Percentiles rank a stretch among this genome's conserved stretches.
Evolutionary conservation across 23 tunicate species (phyloP).

Genomic region (Clavelina lepadiformis): DNA sequence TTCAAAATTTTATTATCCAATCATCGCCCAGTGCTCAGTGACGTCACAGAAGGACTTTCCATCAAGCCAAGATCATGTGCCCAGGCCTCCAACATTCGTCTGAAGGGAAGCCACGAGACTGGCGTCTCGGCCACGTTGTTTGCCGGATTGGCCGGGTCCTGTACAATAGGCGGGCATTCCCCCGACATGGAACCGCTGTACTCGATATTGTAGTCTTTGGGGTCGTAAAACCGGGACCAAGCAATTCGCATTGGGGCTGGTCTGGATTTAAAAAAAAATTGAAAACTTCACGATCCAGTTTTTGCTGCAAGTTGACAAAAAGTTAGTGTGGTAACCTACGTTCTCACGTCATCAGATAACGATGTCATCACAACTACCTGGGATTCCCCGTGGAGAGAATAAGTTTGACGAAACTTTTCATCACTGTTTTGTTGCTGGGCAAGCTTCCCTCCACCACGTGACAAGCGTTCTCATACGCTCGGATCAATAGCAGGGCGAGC

Average conservation of each 20-base stretch:
- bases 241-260: conserved; percentile 59
- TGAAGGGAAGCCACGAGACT: conserved; percentile 62
- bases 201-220: conserved; percentile 83
- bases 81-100: conserved; percentile 55
- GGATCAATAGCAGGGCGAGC: conserved; percentile 55
- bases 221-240: conserved; percentile 88
- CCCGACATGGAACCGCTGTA: conserved; percentile 37
- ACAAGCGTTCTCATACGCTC: conserved; percentile 86
- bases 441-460: conserved; percentile 63
- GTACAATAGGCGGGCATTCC: conserved; percentile 79
- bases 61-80: conserved; percentile 52
- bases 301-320: background rate
- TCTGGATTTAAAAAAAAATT: conserved; percentile 17
- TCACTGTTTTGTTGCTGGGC: conserved; percentile 60
- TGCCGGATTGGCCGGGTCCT: conserved; percentile 94
- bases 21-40: conserved; percentile 9
- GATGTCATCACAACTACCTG: conserved; percentile 16
- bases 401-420: conserved; percentile 63
- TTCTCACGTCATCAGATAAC: background rate
- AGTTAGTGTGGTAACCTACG: background rate
- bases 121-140: conserved; percentile 95
- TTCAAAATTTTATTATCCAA: background rate
- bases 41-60: conserved; percentile 47
- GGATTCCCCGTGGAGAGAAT: conserved; percentile 48
- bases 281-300: background rate